These are phyloP conservation scores for Pipistrellus nathusii DNA, from an alignment of 2,797 vertebrate genomes.

Conservation along the genomic window DNA sequence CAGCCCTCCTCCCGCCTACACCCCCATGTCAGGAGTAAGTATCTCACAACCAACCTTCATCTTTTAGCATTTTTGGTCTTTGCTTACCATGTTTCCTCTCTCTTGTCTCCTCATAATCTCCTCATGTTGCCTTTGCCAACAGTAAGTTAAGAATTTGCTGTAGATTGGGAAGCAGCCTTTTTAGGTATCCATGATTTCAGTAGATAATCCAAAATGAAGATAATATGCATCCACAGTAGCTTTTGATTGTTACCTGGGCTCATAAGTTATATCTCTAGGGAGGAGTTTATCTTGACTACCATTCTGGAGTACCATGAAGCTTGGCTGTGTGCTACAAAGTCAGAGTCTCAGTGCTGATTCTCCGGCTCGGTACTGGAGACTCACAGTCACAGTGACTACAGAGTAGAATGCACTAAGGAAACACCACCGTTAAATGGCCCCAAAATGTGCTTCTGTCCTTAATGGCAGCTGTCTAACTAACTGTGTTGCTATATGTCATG, in stretches of 20 bases:
- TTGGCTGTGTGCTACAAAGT: conserved; percentile 27
- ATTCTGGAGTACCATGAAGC: conserved; percentile 15
- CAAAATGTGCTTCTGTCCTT: conserved; percentile 22
- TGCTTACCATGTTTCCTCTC: conserved; percentile 68
- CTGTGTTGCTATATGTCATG: neutral
- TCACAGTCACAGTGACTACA: neutral
- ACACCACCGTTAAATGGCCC: neutral
- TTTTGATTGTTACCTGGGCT: conserved; percentile 51
- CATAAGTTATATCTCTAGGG: neutral
- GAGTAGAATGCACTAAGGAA: neutral
- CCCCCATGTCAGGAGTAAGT: conserved; percentile 91
- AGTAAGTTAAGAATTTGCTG: conserved; percentile 44
- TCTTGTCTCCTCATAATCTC: conserved; percentile 63
- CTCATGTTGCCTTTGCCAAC: conserved; percentile 72
- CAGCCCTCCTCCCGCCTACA: conserved; percentile 92
- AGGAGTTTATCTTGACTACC: conserved; percentile 54
- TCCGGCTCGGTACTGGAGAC: neutral
- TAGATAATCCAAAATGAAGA: neutral
- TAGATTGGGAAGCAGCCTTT: neutral
- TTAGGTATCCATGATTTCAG: conserved; percentile 20
- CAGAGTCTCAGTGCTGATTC: neutral
- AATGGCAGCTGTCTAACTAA: neutral
- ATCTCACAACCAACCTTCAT: conserved; percentile 87
- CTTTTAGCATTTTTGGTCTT: conserved; percentile 80
- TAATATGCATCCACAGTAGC: neutral